Base-by-base conservation (phyloP, 2,113 vertebrate species). In the Carassius carassius region DNA sequence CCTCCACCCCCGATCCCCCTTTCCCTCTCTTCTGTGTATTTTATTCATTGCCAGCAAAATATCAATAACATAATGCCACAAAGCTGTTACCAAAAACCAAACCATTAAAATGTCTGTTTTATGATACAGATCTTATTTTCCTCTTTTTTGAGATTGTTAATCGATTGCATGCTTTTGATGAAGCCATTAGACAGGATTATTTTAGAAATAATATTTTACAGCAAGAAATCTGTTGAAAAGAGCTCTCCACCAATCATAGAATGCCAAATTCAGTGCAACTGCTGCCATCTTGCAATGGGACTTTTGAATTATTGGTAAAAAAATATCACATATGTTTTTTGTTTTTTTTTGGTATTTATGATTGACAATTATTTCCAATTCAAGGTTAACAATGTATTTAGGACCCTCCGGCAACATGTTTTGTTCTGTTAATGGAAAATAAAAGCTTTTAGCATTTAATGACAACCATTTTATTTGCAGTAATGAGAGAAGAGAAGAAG, bases 31-130 rank as follows among this genome's bases (percentile, higher is more conserved):
- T 78, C 78, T 79, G 77, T 13, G 73, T 75, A 82, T 89, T 89
- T 87, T 83, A 87, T 89, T 90, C 86, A 91, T 87, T 91, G 88
- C 91, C 90, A 92, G 90, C 86, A 92, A 89, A 91, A 86, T 88
- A 91, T 92, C 92, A 93, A 92, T 91, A 90, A 92, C 90, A 89
- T 89, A 84, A 88, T 63, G 83, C 82, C 72, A 76, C 88, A 88
- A 86, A 88, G 85, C 72, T 49, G 73, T 78, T 81, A 78, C 87
- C 72, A 84, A 86, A 86, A 37, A 41, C 80, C 67, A 54, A 72
- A 49, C 80, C 49, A 69, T 77, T 88, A 85, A 80, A 80, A 75
- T 82, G 83, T 87, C 85, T 82, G 78, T 83, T 80, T 72, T 8
- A 37, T 44, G 82, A 88, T 79, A 54, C 78, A 37, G 32, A 51